Evolutionary conservation across 2,888 invertebrate genomes (phyloP).

Genomic region (Zhengitettix transpicula): DNA sequence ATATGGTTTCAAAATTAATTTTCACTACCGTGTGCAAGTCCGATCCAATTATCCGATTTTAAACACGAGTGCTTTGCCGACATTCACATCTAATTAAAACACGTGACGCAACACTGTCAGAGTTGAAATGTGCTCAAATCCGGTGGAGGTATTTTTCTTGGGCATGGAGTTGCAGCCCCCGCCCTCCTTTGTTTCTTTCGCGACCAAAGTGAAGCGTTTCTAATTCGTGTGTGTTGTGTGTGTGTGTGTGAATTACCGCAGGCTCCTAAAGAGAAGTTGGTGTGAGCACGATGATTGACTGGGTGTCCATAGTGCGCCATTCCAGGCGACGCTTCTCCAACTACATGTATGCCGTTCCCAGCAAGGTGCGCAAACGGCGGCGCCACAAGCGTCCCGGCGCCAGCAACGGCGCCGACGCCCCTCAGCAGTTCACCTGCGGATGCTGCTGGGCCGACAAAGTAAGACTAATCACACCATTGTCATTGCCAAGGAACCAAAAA

Average conservation of each 20-base stretch:
- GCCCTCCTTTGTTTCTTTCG: too few relatives aligned
- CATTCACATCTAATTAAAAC: too few relatives aligned
- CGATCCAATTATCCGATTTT: too few relatives aligned
- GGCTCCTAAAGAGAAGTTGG: too few relatives aligned
- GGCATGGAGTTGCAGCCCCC: too few relatives aligned
- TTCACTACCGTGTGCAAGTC: too few relatives aligned
- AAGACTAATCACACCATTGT: constrained; percentile 4
- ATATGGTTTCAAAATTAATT: too few relatives aligned
- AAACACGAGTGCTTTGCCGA: too few relatives aligned
- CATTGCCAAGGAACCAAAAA: neutral
- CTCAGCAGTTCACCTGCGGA: constrained; percentile 19
- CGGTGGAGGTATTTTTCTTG: too few relatives aligned
- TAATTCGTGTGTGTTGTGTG: neutral
- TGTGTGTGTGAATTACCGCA: neutral
- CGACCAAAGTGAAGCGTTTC: too few relatives aligned
- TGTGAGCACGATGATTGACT: constrained; percentile 44
- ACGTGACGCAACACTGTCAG: too few relatives aligned
- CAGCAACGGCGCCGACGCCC: constrained; percentile 4
- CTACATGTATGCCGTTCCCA: constrained; percentile 47
- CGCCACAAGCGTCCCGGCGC: constrained; percentile 19
- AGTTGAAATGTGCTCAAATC: too few relatives aligned
- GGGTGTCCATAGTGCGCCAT: constrained; percentile 59
- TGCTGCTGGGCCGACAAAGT: constrained; percentile 27
- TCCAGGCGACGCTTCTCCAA: constrained; percentile 53
- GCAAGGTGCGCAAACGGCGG: constrained; percentile 42